Percentiles rank a stretch among this genome's conserved stretches.
These are phyloP conservation scores for Haliaeetus leucogaster DNA, from an alignment of 2,113 vertebrate species.

Conservation along the genomic window DNA sequence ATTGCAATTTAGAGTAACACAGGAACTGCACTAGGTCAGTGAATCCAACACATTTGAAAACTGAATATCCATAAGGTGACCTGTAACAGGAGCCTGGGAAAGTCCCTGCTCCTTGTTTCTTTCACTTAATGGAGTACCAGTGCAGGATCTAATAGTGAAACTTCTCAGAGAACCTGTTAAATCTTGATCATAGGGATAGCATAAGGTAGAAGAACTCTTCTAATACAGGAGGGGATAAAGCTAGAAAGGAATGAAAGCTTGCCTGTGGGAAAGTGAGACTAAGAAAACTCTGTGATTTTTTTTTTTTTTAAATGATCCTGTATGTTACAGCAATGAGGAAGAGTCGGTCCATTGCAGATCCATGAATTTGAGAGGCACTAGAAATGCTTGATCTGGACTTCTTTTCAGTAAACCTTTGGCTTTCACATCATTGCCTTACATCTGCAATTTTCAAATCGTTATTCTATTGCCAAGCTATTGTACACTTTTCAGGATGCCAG, in stretches of 20 bases:
- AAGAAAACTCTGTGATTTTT: not conserved
- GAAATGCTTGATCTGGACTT: constrained; percentile 53
- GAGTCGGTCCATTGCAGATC: not conserved
- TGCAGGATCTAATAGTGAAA: not conserved
- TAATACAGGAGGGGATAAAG: not conserved
- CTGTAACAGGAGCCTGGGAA: not conserved
- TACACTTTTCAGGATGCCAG: constrained; percentile 70
- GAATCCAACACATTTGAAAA: not conserved
- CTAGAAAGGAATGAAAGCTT: not conserved
- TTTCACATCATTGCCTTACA: constrained; percentile 66
- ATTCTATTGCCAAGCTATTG: constrained; percentile 70
- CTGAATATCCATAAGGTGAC: not conserved
- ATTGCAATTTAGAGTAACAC: not conserved
- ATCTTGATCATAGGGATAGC: not conserved
- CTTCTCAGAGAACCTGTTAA: not conserved
- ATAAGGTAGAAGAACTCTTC: not conserved
- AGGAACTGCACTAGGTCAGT: not conserved
- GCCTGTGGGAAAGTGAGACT: not conserved
- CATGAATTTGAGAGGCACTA: not conserved
- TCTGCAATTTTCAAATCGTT: constrained; percentile 70
- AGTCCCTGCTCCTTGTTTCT: not conserved
- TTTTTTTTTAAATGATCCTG: not conserved
- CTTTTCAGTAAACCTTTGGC: constrained; percentile 64
- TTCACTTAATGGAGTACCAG: not conserved
- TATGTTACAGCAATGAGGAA: not conserved